Evolutionary conservation across 1,140 invertebrate species (phyloP), one percentile per base, ranked within the genome.

Genomic region (Drosophila suzukii): DNA sequence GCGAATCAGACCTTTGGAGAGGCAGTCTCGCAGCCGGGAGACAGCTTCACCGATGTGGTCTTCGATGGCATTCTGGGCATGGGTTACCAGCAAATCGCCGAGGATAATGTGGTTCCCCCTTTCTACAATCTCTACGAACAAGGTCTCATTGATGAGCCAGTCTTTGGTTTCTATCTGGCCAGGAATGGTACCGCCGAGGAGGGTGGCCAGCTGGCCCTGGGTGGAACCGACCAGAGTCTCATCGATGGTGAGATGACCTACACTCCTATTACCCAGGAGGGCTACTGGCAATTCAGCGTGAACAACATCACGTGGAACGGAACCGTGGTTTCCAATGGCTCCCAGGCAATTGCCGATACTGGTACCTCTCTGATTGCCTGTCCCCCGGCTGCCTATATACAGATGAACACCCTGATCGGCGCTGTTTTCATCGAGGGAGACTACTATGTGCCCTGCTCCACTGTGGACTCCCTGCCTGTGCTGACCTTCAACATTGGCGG

Each of bases 11-110:
- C 97, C 11, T 99, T 99, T 93, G 99, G 97, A 12, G 99, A 99
- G 94, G 98, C 98, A 0, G 92, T 97, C 5, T 96, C 95, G 75
- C 98, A 99, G 93, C 98, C 99, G 50, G 96, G 96, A 34, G 92
- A 96, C 39, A 94, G 95, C 38, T 99, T 99, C 93, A 96, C 98
- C 6, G 97, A 97, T 70, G 98, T 97, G 50, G 98, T 98, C 92
- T 99, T 99, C 93, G 98, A 99, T 92, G 98, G 99, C 65, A 98
- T 99, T 81, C 94, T 99, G 44, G 98, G 98, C 74, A 95, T 99
- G 95, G 98, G 94, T 2, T 99, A 97, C 92, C 93, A 94, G 63
- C 94, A 93, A 32, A 99, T 99, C 88, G 94, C 98, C 57, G 98
- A 97, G 76, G 97, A 99, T 93, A 94, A 95, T 59, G 97, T 99